A percentile compares a stretch with the other conserved stretches of the same genome.
Evolutionary conservation across 2,113 vertebrate species (phyloP).

Genomic region (Sebastes schlegelii): DNA sequence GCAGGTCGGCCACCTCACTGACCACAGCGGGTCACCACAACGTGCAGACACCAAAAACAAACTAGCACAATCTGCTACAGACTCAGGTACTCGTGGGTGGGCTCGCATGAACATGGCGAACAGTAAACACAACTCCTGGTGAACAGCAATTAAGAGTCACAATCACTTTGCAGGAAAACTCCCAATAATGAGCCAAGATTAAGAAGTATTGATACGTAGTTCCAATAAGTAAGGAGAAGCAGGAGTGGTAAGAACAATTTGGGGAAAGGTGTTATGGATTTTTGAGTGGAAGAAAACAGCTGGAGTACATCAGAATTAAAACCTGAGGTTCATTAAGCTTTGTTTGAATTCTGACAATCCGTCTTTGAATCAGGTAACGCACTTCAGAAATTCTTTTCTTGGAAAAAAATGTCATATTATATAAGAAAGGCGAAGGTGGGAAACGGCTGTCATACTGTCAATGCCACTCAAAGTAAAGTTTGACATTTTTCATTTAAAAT

Average conservation of each 20-base stretch:
- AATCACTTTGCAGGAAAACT: not conserved
- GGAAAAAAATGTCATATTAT: constrained; percentile 25
- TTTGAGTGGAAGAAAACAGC: constrained; percentile 2
- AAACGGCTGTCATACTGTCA: not conserved
- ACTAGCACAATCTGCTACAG: constrained; percentile 47
- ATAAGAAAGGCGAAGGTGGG: not conserved
- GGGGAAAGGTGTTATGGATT: not conserved
- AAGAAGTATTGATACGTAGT: not conserved
- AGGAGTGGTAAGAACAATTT: not conserved
- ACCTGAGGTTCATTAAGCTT: constrained; percentile 29
- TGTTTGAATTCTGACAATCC: constrained; percentile 35
- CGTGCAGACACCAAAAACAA: constrained; percentile 44
- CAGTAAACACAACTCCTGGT: constrained; percentile 2
- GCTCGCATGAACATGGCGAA: constrained; percentile 23
- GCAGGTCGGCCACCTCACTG: constrained; percentile 55
- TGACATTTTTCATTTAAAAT: not conserved
- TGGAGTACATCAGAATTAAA: constrained; percentile 13
- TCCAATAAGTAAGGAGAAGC: not conserved
- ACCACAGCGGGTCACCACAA: constrained; percentile 50
- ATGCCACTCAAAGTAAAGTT: constrained; percentile 1
- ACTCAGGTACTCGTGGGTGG: constrained; percentile 38
- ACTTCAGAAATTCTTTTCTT: constrained; percentile 14
- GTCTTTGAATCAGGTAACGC: constrained; percentile 12
- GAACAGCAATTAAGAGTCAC: not conserved
- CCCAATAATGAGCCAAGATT: not conserved